Conservation (phyloP, 2,888 invertebrate genomes). For the Pterostichus niger region DNA sequence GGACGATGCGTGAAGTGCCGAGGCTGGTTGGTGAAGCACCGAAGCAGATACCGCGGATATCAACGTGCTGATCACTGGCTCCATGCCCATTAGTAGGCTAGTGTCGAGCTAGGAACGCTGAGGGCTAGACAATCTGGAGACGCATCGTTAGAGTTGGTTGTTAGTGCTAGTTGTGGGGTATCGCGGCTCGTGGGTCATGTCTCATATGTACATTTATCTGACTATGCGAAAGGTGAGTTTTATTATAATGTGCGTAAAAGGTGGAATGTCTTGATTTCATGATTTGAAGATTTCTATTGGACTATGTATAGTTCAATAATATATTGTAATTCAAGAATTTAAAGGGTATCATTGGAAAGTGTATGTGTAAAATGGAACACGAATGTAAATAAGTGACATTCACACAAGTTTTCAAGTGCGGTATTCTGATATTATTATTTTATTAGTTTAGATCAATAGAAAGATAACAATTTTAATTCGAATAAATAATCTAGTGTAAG, state of each 20-base stretch:
- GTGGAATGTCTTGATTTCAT: background rate
- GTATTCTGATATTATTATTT: too few relatives aligned
- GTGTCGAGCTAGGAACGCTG: background rate
- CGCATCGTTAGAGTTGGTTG: conserved; percentile 2
- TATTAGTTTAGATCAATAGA: too few relatives aligned
- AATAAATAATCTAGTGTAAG: too few relatives aligned
- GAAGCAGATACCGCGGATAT: background rate
- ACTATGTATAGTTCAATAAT: too few relatives aligned
- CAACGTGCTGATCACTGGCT: background rate
- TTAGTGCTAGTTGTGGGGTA: background rate
- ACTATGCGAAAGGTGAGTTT: background rate
- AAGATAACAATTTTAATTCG: too few relatives aligned
- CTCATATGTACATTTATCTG: background rate
- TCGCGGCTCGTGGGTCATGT: conserved; percentile 5
- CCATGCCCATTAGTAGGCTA: conserved; percentile 11
- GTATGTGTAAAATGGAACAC: too few relatives aligned
- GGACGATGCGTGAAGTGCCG: conserved; percentile 49
- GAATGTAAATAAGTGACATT: too few relatives aligned
- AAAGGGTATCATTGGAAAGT: too few relatives aligned
- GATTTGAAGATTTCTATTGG: too few relatives aligned
- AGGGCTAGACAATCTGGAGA: too few relatives aligned
- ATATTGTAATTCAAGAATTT: too few relatives aligned
- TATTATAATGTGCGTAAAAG: background rate
- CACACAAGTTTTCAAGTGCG: too few relatives aligned
- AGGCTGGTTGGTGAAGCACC: background rate